A percentile compares a stretch with the other conserved stretches of the same genome.
Evolutionary conservation across 2,888 invertebrate species (phyloP).

Genomic region (Acleris sparsana): DNA sequence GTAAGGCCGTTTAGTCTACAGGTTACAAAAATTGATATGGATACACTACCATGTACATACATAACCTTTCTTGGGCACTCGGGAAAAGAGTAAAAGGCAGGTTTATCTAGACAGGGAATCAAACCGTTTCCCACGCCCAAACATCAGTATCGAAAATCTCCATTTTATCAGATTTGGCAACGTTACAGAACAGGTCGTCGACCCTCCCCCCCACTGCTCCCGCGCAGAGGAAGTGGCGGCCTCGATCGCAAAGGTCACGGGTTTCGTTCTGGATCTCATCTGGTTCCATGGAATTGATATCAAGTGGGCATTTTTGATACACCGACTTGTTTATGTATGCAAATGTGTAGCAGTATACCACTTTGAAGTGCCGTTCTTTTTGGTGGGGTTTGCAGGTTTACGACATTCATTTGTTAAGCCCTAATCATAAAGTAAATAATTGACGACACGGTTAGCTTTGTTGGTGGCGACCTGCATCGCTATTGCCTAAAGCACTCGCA

Average conservation of each 20-base stretch:
- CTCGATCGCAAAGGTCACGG: constrained; percentile 61
- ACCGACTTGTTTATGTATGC: neutral
- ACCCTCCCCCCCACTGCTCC: neutral
- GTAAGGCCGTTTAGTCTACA: neutral
- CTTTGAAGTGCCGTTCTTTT: too few relatives aligned
- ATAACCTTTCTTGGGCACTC: neutral
- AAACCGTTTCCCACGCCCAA: constrained; percentile 25
- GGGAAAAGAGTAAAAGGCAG: too few relatives aligned
- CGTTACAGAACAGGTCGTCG: constrained; percentile 22
- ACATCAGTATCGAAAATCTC: constrained; percentile 28
- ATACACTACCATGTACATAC: too few relatives aligned
- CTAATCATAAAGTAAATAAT: too few relatives aligned
- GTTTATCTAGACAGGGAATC: neutral
- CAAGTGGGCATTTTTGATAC: constrained; percentile 8
- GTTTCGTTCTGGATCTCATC: constrained; percentile 45
- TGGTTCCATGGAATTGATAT: constrained; percentile 42
- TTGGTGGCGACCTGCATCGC: too few relatives aligned
- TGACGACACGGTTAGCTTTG: too few relatives aligned
- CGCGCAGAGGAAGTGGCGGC: constrained; percentile 47
- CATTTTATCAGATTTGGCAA: constrained; percentile 33
- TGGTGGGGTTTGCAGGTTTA: too few relatives aligned
- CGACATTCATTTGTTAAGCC: too few relatives aligned
- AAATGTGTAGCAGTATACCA: neutral
- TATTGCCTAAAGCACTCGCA: too few relatives aligned
- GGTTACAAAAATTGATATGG: too few relatives aligned